phyloP scores from a whole-genome alignment of 1,140 invertebrate species.

The Penaeus indicus region DNA sequence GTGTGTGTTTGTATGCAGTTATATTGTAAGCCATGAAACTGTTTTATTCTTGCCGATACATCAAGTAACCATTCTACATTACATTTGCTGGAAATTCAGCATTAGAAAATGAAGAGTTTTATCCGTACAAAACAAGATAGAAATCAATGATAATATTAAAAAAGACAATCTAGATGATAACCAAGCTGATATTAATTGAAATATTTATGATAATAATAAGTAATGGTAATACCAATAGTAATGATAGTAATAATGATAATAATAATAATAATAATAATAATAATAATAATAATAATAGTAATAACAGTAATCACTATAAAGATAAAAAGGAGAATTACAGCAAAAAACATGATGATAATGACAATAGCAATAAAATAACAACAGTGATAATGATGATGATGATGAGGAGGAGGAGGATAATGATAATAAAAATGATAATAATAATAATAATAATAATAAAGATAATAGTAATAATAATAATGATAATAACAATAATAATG shows the following conservation, averaged over 20 bases:
- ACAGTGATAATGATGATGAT: background rate
- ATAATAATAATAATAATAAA: no score
- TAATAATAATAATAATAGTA: no score
- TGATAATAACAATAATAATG: background rate
- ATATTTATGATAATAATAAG: conserved; percentile 12
- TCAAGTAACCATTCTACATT: no score
- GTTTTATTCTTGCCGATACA: no score
- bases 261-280: no score
- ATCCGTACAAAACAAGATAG: no score
- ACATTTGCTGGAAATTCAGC: no score
- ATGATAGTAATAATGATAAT: no score
- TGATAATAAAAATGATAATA: background rate
- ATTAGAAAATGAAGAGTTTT: no score
- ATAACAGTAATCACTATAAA: background rate
- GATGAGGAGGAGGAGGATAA: background rate
- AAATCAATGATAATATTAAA: conserved; percentile 5
- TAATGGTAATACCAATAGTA: background rate
- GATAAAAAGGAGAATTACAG: background rate
- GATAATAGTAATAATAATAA: no score
- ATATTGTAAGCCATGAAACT: no score
- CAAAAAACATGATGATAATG: conserved; percentile 4
- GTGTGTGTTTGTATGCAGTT: no score
- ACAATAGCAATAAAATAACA: background rate
- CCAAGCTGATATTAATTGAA: background rate
- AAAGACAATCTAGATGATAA: conserved; percentile 3